A percentile compares a stretch with the other conserved stretches of the same genome.
These are phyloP conservation scores for Leptarthrus brevirostris DNA, from an alignment of 2,888 invertebrate genomes.

Conservation along the genomic window DNA sequence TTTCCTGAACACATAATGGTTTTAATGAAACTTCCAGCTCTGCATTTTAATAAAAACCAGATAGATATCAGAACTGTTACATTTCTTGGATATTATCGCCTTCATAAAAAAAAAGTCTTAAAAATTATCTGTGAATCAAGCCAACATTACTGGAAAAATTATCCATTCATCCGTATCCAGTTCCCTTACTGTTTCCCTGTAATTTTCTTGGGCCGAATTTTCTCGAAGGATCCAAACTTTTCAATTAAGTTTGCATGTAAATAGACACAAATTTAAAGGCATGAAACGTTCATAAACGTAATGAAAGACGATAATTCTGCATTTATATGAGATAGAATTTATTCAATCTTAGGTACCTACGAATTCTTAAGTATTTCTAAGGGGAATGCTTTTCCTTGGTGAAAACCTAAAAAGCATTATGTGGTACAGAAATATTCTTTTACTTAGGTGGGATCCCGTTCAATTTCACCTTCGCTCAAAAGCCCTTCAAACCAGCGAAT, in stretches of 20 bases:
- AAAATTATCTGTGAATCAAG: too few species aligned
- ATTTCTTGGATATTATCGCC: too few species aligned
- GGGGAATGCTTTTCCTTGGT: neutral
- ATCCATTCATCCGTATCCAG: too few species aligned
- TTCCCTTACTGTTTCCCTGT: too few species aligned
- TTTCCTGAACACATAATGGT: too few species aligned
- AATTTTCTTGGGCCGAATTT: too few species aligned
- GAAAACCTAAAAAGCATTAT: neutral
- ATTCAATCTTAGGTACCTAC: neutral
- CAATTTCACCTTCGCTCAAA: neutral
- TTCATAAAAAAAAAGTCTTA: too few species aligned
- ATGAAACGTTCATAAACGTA: neutral
- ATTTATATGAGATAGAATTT: neutral
- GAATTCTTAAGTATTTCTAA: neutral
- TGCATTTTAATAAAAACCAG: too few species aligned
- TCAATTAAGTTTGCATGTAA: neutral
- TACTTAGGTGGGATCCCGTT: neutral
- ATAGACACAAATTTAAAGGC: neutral
- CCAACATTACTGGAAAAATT: too few species aligned
- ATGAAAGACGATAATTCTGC: neutral
- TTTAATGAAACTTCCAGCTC: too few species aligned
- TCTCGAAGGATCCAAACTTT: too few species aligned
- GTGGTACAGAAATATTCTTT: neutral
- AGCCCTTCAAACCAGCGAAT: neutral
- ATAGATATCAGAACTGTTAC: too few species aligned